A percentile compares a stretch with the other conserved stretches of the same genome.
phyloP scores from a whole-genome alignment of 2,888 invertebrate genomes.

The Chalcosyrphus nemorum region DNA sequence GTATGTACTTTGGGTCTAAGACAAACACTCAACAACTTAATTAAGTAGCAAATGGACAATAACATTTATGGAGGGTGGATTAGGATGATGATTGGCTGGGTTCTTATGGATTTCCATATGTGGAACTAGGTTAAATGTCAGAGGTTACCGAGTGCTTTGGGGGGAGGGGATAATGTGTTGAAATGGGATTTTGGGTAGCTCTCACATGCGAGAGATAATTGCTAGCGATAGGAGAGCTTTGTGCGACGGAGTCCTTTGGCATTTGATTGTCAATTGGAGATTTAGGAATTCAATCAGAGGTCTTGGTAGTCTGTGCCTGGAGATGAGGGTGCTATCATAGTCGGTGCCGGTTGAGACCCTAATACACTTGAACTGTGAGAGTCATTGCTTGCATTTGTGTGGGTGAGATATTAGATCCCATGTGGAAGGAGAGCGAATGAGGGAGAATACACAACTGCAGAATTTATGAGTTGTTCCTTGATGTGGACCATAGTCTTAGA shows the following conservation, averaged over 20 bases:
- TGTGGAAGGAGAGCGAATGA: too few species aligned
- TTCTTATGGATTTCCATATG: not conserved
- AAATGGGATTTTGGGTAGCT: not conserved
- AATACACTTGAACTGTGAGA: too few species aligned
- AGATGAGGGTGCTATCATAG: not conserved
- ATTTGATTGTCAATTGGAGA: not conserved
- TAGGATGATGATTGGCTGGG: slow-evolving; percentile 32
- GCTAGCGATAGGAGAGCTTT: not conserved
- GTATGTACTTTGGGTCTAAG: not conserved
- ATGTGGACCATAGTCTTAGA: too few species aligned
- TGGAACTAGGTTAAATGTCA: slow-evolving; percentile 11
- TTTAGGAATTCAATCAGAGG: not conserved
- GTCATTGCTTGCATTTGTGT: too few species aligned
- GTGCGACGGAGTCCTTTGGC: not conserved
- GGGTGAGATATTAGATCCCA: too few species aligned
- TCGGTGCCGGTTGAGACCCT: too few species aligned
- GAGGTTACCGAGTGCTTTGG: not conserved
- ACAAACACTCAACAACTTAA: slow-evolving; percentile 37
- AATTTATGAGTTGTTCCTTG: too few species aligned
- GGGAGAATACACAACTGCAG: too few species aligned
- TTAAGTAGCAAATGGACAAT: slow-evolving; percentile 45
- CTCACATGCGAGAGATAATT: slow-evolving; percentile 9
- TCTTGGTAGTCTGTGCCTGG: not conserved
- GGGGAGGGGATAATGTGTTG: not conserved
- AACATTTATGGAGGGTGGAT: slow-evolving; percentile 28